Base-by-base conservation (phyloP, 1,140 invertebrate genomes). In the Bradysia coprophila region DNA sequence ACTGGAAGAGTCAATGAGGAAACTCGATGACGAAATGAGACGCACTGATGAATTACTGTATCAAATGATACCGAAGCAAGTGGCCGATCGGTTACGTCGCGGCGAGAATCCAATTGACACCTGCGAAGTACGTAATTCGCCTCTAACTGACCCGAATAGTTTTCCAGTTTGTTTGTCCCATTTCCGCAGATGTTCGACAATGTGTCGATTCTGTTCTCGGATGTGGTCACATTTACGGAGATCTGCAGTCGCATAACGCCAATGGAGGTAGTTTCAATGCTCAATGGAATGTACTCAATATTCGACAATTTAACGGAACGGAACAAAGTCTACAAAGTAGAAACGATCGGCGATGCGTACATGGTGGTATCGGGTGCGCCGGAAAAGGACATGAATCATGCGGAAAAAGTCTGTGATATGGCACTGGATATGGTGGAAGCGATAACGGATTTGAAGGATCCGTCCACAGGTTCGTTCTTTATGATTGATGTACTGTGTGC, bases 61-160 rank as follows among this genome's bases (percentile, higher is more conserved):
- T 62, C 93, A 97, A 65, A 96, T 97, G 92, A 95, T 98, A 67
- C 94, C 93, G 5, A 95, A 94, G 63, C 83, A 89, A 59, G 90
- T 95, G 1, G 91, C 92, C 0, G 90, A 96, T 63, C 68, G 90
- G 44, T 65, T 97, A 16, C 65, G 92, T 45, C 81, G 81, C 41
- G 93, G 94, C 20, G 89, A 93, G 62, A 89, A 85, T 54, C 82
- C 90, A 0, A 87, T 95, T 33, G 85, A 91, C 49, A 96, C 92
- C 20, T 96, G 90, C 60, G 84, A 97, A 74, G 92, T 95, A 61
- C 62, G 56, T 45, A 18, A 32, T 16, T 38, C 32, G 6, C 21
- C n/a, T 22, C 16, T 10, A 24, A 13, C 21, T 18, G 36, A 11
- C 11, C 19, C 11, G 15, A 11, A 36, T 38, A 4, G 18, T 18